Base-by-base conservation (phyloP, 1,140 invertebrate genomes). In the Ostrea denselamellosa region DNA sequence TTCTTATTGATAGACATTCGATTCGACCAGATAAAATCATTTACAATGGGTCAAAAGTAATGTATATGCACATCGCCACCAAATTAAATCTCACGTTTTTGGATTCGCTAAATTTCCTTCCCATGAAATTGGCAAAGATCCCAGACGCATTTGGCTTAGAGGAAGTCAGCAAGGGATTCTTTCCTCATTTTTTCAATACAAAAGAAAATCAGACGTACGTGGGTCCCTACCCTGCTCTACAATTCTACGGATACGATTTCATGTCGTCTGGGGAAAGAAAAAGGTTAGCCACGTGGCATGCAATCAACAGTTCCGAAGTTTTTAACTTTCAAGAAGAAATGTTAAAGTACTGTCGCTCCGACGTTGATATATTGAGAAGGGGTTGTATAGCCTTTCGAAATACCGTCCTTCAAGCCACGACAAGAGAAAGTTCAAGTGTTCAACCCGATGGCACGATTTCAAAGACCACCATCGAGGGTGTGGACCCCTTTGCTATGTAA, bases 91-190 rank as follows among this genome's bases (percentile, higher is more conserved):
- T 90, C 34, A 84, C 44, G 17, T 83, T 90, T 56, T 65, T 90
- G 14, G 90, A 90, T 89, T 86, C 86, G 25, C 53, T 90, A 8
- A 86, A 89, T 87, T 90, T 89, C 82, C 44, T 89, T 19, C 86
- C 90, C 56, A 90, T 90, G 90, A 82, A 77, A 58, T 65, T 90
- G 52, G 44, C 86, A 19, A 83, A 89, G 44, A 54, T 90, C 25
- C 90, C 88, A 22, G 58, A 83, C 51, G 77, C 90, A 25, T 89
- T 89, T 81, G 86, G 84, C 17, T 86, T 90, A 25, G 19, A 51
- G 12, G 90, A 90, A 85, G 51, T 89, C 10, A n/a, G 81, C 8
- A 90, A 90, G 85, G 90, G 90, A 34, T 89, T 87, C 77, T 90
- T 90, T 86, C 88, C 86, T 53, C 88, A 90, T 81, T 83, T 85